Evolutionary conservation across 2,113 vertebrate genomes (phyloP).

Genomic region (Chiloscyllium plagiosum): DNA sequence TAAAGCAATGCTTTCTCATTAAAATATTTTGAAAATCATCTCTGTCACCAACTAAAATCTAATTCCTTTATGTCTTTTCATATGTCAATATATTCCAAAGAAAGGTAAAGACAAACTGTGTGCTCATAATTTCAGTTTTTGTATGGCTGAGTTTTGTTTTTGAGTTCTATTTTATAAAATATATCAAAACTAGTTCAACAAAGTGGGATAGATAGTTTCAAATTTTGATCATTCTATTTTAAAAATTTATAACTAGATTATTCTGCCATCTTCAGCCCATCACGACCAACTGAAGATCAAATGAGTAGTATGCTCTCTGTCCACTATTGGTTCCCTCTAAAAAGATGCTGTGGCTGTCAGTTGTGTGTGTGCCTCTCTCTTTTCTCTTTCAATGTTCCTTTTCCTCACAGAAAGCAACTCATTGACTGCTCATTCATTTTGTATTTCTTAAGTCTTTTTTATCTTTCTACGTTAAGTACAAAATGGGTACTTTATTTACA

Average conservation of each 20-base stretch:
- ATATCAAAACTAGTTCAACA: not conserved
- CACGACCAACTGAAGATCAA: not conserved
- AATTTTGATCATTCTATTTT: not conserved
- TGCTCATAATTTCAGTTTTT: not conserved
- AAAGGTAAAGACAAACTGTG: not conserved
- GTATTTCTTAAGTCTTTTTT: not conserved
- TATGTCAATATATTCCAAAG: not conserved
- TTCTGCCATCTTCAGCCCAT: not conserved
- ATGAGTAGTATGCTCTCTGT: too few species aligned
- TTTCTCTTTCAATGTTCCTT: not conserved
- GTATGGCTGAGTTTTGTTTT: not conserved
- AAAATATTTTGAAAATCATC: not conserved
- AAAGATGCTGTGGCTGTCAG: not conserved
- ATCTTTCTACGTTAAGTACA: not conserved
- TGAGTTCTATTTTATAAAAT: not conserved
- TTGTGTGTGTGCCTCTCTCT: not conserved
- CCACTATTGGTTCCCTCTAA: not conserved
- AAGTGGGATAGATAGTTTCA: not conserved
- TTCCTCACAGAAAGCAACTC: not conserved
- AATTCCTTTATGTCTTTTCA: not conserved
- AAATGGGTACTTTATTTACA: not conserved
- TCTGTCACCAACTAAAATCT: not conserved
- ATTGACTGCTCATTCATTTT: not conserved
- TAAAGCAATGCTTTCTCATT: not conserved
- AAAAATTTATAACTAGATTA: not conserved